Base-by-base conservation (phyloP, 2,113 vertebrate genomes). In the Larimichthys polyactis region DNA sequence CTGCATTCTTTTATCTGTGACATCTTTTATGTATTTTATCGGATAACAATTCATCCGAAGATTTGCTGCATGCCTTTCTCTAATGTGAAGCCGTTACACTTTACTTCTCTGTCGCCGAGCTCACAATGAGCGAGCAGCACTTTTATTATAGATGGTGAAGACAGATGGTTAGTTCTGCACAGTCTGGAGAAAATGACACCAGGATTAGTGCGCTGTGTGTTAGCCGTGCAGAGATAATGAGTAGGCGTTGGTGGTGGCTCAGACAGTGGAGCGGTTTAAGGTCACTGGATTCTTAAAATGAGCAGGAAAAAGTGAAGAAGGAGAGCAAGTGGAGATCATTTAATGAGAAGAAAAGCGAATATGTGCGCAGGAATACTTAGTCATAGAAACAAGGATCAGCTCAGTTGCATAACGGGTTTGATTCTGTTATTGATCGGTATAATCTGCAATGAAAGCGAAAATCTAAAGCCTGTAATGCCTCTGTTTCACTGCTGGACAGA, bases 141-240 rank as follows among this genome's bases (percentile, higher is more conserved):
- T 51, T 71, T 27, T 65, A 43, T 64, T 62, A 72, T 15, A 32
- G 74, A 78, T 73, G 54, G 32, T 49, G 55, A 11, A 27, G 74
- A 77, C 54, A 66, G 74, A 81, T 52, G 44, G 74, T 36, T 32
- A 14, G 44, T 43, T 51, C 60, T 17, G 4, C 71, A 36, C 29
- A 19, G 67, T 46, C 29, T 65, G 74, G 36, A 65, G 60, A 19
- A 71, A 71, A 46, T 19, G 29, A 59, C 52, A 29, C 16, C 59
- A 15, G 73, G 80, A 77, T 82, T 82, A 71, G 51, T 27, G 49
- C 4, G 48, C 48, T 40, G 72, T n/a, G 69, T 57, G 24, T 71
- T 48, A 58, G 58, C 15, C 5, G 49, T 22, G 70, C 11, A 52
- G 59, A 46, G 52, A 54, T 68, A 65, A 81, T 67, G 54, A 60